Evolutionary conservation across 2,888 invertebrate species (phyloP).

Genomic region (Tachystola acroxantha): DNA sequence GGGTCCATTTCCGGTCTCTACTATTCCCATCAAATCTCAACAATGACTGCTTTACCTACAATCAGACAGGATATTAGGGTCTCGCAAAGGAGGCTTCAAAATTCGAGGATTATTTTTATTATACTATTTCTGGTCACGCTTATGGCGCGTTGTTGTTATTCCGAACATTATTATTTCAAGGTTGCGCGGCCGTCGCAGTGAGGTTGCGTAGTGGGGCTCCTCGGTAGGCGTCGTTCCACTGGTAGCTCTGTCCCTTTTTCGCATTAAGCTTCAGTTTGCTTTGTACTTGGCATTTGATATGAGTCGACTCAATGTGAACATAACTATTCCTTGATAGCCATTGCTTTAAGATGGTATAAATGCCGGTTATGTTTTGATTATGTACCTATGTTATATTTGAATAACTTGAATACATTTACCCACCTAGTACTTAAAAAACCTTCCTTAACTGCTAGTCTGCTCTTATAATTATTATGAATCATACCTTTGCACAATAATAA

Average conservation of each 20-base stretch:
- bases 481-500: slow-evolving; percentile 30
- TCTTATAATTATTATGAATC: slow-evolving; percentile 38
- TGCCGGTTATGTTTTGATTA: slow-evolving; percentile 40
- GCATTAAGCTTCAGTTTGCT: slow-evolving; percentile 60
- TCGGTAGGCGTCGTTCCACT: slow-evolving; percentile 71
- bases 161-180: slow-evolving; percentile 79
- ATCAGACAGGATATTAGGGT: slow-evolving; percentile 37
- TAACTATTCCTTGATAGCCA: slow-evolving; percentile 55
- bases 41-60: background rate
- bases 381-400: slow-evolving; percentile 12
- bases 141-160: slow-evolving; percentile 76
- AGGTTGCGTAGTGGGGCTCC: slow-evolving; percentile 74
- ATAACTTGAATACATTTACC: slow-evolving; percentile 3
- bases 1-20: slow-evolving; percentile 15
- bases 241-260: slow-evolving; percentile 71
- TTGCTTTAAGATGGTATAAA: slow-evolving; percentile 34
- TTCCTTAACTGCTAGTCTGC: background rate
- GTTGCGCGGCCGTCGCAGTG: slow-evolving; percentile 68
- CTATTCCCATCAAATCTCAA: background rate
- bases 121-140: slow-evolving; percentile 76
- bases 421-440: background rate
- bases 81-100: slow-evolving; percentile 45
- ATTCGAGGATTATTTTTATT: slow-evolving; percentile 64
- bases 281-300: slow-evolving; percentile 69
- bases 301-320: slow-evolving; percentile 52